Percentiles rank a stretch among this genome's conserved stretches.
phyloP scores from a whole-genome alignment of 2,797 vertebrate species.

The Notoglanidium macrostoma region DNA sequence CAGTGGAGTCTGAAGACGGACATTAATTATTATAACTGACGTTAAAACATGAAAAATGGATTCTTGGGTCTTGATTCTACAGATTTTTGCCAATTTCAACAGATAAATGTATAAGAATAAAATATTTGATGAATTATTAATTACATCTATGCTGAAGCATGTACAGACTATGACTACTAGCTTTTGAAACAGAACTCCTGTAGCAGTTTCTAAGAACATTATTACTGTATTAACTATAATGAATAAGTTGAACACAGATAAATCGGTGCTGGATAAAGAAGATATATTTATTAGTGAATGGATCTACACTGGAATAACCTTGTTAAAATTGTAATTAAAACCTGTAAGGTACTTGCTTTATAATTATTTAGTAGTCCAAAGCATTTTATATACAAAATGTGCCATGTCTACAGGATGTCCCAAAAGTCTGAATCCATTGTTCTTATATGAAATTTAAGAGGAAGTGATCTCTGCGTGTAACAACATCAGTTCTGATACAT shows the following conservation, averaged over 20 bases:
- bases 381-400: neutral
- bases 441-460: no score
- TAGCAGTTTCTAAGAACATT: no score
- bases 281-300: neutral
- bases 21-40: neutral
- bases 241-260: neutral
- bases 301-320: neutral
- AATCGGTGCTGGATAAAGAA: neutral
- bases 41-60: neutral
- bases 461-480: no score
- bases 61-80: neutral
- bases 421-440: no score
- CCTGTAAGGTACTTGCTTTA: neutral
- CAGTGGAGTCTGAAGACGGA: conserved; percentile 1
- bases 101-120: neutral
- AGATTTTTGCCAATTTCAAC: neutral
- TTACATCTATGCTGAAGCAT: neutral
- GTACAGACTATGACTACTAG: neutral
- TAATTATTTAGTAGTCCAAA: neutral
- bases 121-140: neutral
- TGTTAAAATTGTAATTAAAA: neutral
- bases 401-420: neutral
- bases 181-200: neutral
- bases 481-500: no score
- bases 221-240: neutral